A percentile compares a stretch with the other conserved stretches of the same genome.
Conservation (phyloP, 23 tunicate genomes). For the Styela clava region DNA sequence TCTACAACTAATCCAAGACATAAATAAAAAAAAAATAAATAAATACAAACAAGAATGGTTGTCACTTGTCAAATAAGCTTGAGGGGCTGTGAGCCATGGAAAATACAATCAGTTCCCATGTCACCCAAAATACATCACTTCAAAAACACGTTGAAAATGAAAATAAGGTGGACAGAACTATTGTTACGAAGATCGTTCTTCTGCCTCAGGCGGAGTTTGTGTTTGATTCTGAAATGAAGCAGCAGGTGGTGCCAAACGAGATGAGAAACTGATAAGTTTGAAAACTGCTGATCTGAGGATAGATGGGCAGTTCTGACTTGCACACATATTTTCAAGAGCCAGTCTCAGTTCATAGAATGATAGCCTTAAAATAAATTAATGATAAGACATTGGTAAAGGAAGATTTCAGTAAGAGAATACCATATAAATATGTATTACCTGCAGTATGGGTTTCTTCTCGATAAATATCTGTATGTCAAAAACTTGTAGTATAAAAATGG, state of each 20-base stretch:
- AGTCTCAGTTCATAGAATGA: constrained; percentile 69
- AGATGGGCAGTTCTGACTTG: constrained; percentile 51
- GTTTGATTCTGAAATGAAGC: constrained; percentile 24
- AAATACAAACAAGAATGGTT: too few species aligned
- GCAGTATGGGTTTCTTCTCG: constrained; percentile 81
- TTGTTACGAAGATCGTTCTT: neutral
- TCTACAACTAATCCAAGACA: too few species aligned
- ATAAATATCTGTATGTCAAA: constrained; percentile 68
- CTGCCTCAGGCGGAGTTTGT: neutral
- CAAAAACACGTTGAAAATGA: too few species aligned
- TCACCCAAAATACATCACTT: too few species aligned
- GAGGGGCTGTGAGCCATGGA: too few species aligned
- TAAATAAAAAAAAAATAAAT: too few species aligned
- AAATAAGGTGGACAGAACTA: too few species aligned
- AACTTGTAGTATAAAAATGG: constrained; percentile 87
- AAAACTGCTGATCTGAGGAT: constrained; percentile 12
- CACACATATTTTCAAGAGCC: constrained; percentile 31
- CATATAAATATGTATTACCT: constrained; percentile 39
- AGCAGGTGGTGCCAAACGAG: constrained; percentile 35
- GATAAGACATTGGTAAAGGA: neutral
- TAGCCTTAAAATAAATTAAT: constrained; percentile 30
- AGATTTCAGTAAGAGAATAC: neutral
- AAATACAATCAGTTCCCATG: too few species aligned
- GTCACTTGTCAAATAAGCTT: too few species aligned
- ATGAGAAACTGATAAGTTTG: constrained; percentile 14